Evolutionary conservation across 2,888 invertebrate species (phyloP).

Genomic region (Tetragonisca angustula): DNA sequence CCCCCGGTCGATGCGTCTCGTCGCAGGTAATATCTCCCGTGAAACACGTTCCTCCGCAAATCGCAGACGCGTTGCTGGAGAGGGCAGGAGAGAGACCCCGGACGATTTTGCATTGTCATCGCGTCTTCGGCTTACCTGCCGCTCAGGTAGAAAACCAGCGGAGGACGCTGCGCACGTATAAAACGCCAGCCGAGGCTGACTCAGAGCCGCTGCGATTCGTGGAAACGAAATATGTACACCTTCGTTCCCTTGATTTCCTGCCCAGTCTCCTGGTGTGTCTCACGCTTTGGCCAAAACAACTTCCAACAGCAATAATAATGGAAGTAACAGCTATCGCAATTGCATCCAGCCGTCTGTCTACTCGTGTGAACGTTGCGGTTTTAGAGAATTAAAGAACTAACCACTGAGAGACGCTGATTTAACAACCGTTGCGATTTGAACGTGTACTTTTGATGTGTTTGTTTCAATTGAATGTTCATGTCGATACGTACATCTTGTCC

Average conservation of each 20-base stretch:
- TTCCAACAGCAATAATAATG: constrained; percentile 4
- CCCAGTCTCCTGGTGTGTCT: neutral
- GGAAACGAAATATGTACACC: constrained; percentile 28
- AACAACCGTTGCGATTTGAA: neutral
- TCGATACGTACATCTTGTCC: no score
- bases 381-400: neutral
- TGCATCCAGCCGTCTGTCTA: neutral
- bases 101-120: constrained; percentile 50
- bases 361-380: neutral
- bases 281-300: constrained; percentile 6
- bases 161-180: constrained; percentile 23
- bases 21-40: constrained; percentile 30
- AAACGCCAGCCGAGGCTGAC: constrained; percentile 40
- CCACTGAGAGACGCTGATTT: no score
- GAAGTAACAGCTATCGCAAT: neutral
- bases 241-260: constrained; percentile 15
- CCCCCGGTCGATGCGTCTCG: neutral
- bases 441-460: neutral
- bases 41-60: constrained; percentile 8
- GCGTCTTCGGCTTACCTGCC: constrained; percentile 49
- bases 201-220: constrained; percentile 44
- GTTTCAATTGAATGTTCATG: no score
- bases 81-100: neutral
- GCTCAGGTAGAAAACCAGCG: constrained; percentile 52
- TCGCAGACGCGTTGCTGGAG: neutral